A percentile compares a stretch with the other conserved stretches of the same genome.
Conservation (phyloP, 2,113 vertebrate species). For the Apodemus speciosus region DNA sequence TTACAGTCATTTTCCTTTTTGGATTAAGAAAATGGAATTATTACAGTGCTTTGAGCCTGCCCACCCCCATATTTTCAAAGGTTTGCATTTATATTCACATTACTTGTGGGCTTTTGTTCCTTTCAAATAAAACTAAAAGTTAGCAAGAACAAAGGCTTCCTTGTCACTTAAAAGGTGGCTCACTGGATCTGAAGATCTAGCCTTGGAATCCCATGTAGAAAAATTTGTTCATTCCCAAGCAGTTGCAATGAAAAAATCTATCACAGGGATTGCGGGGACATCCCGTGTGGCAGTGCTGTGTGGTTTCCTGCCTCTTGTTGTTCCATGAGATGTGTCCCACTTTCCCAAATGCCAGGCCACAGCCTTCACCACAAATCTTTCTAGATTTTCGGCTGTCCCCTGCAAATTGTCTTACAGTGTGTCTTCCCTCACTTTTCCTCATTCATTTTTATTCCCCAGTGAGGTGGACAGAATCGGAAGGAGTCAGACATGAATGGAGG, state of each 20-base stretch:
- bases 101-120: slow-evolving; percentile 32
- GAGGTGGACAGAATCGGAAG: not conserved
- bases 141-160: slow-evolving; percentile 9
- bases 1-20: slow-evolving; percentile 77
- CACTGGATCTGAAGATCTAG: not conserved
- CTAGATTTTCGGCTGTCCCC: not conserved
- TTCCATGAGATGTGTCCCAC: not conserved
- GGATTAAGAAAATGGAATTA: slow-evolving; percentile 79
- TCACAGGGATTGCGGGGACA: not conserved
- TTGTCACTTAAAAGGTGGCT: not conserved
- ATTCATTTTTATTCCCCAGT: not conserved
- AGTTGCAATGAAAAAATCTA: not conserved
- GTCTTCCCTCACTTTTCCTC: not conserved
- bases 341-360: not conserved
- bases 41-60: slow-evolving; percentile 61
- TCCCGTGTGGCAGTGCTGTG: not conserved
- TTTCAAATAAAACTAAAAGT: slow-evolving; percentile 31
- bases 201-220: not conserved
- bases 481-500: not conserved
- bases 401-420: not conserved
- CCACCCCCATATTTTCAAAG: slow-evolving; percentile 56
- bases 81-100: slow-evolving; percentile 49
- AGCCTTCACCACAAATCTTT: not conserved
- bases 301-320: not conserved
- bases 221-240: not conserved